Conservation (phyloP, 2,888 invertebrate species). For the Allygus modestus region DNA sequence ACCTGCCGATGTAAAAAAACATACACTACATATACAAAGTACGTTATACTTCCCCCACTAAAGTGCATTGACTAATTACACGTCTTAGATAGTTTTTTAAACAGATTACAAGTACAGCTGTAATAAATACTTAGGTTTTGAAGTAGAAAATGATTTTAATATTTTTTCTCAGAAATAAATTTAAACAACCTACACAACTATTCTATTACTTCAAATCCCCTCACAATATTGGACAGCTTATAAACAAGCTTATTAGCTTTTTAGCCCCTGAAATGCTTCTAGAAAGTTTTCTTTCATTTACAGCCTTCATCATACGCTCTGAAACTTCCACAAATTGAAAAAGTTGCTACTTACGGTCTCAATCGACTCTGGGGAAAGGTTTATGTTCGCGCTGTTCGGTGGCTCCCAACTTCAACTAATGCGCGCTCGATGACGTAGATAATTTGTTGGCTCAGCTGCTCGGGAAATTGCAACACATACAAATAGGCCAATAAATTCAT, state of each 20-base stretch:
- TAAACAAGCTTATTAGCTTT: constrained; percentile 32
- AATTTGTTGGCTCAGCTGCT: constrained; percentile 23
- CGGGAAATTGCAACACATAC: background rate
- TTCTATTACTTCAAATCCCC: too few species aligned
- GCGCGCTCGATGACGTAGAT: constrained; percentile 21
- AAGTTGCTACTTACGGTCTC: constrained; percentile 45
- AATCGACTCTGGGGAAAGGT: constrained; percentile 20
- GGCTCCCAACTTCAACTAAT: constrained; percentile 1
- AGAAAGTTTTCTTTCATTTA: constrained; percentile 27
- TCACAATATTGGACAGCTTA: background rate
- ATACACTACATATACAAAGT: too few species aligned
- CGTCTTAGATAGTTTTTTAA: too few species aligned
- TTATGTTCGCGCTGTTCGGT: background rate
- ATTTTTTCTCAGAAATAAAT: too few species aligned
- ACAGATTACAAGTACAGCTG: too few species aligned
- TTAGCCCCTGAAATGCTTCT: background rate
- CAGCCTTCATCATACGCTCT: constrained; percentile 31
- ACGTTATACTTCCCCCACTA: too few species aligned
- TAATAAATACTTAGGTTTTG: too few species aligned
- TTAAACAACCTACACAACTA: too few species aligned
- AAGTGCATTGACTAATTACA: too few species aligned
- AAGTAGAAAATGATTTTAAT: too few species aligned
- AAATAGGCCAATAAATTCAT: background rate
- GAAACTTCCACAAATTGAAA: constrained; percentile 41
- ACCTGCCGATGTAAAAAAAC: too few species aligned